These are phyloP conservation scores for Camponotus floridanus DNA, from an alignment of 1,140 invertebrate species.

Conservation along the genomic window DNA sequence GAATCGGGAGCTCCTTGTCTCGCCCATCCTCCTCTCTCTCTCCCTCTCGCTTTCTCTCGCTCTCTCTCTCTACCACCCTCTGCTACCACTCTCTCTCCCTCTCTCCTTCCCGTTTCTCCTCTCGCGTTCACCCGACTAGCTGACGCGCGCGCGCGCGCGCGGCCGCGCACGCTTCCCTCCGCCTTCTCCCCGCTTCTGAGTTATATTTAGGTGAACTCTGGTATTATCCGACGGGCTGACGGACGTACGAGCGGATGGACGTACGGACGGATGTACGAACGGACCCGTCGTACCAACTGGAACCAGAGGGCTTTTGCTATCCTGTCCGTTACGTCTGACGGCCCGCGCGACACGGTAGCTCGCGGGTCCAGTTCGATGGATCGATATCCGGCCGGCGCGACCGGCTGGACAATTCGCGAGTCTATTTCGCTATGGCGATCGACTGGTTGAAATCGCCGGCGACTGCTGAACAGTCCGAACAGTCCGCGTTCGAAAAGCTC, in stretches of 20 bases:
- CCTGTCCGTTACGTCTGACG: constrained; percentile 78
- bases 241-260: constrained; percentile 72
- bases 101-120: neutral
- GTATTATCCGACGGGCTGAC: constrained; percentile 77
- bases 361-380: constrained; percentile 71
- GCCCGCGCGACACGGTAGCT: constrained; percentile 70
- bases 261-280: constrained; percentile 75
- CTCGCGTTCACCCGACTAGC: neutral
- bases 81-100: neutral
- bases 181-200: constrained; percentile 54
- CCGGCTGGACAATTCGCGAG: constrained; percentile 47
- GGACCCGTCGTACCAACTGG: constrained; percentile 71
- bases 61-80: neutral
- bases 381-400: constrained; percentile 74
- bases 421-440: constrained; percentile 45
- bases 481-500: neutral
- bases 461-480: neutral
- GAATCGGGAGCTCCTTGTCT: constrained; percentile 11
- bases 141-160: neutral
- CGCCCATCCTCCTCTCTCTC: neutral
- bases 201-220: constrained; percentile 82
- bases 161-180: neutral
- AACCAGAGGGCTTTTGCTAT: constrained; percentile 77
- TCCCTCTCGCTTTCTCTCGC: neutral
- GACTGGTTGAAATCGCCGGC: constrained; percentile 17